Evolutionary conservation across 2,797 vertebrate species (phyloP).

Genomic region (Protosalanx chinensis): DNA sequence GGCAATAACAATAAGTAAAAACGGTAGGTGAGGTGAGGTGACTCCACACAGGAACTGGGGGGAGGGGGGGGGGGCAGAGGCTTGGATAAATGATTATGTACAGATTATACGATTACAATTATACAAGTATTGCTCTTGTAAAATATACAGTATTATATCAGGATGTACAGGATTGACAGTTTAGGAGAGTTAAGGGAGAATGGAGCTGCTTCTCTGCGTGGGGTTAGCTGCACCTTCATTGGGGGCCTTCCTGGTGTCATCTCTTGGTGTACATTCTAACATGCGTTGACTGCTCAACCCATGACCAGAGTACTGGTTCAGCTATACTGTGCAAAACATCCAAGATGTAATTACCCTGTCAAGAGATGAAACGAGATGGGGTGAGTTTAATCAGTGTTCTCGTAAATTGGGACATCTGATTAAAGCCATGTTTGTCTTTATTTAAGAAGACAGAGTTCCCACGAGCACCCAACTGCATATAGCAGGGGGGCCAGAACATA

Average conservation of each 20-base stretch:
- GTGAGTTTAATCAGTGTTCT: conserved; percentile 24
- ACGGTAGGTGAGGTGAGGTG: too few relatives aligned
- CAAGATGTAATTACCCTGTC: conserved; percentile 26
- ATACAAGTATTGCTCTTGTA: too few relatives aligned
- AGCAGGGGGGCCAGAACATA: conserved; percentile 8
- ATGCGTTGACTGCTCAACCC: background rate
- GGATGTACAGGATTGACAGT: too few relatives aligned
- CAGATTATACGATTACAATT: too few relatives aligned
- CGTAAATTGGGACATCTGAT: conserved; percentile 31
- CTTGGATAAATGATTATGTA: too few relatives aligned
- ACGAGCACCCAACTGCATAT: background rate
- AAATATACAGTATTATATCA: too few relatives aligned
- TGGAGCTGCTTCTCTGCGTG: background rate
- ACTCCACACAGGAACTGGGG: too few relatives aligned
- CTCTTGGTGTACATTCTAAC: conserved; percentile 1
- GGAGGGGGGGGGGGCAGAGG: too few relatives aligned
- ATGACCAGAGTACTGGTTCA: background rate
- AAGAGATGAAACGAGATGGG: conserved; percentile 23
- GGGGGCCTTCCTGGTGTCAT: conserved; percentile 3
- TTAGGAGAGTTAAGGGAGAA: background rate
- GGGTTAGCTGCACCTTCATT: background rate
- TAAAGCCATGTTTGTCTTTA: conserved; percentile 23
- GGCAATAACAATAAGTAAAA: too few relatives aligned
- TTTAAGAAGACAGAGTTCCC: conserved; percentile 26
- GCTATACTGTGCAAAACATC: conserved; percentile 10